A percentile compares a stretch with the other conserved stretches of the same genome.
Conservation (phyloP, 2,888 invertebrate genomes). For the Apotomis turbidana region DNA sequence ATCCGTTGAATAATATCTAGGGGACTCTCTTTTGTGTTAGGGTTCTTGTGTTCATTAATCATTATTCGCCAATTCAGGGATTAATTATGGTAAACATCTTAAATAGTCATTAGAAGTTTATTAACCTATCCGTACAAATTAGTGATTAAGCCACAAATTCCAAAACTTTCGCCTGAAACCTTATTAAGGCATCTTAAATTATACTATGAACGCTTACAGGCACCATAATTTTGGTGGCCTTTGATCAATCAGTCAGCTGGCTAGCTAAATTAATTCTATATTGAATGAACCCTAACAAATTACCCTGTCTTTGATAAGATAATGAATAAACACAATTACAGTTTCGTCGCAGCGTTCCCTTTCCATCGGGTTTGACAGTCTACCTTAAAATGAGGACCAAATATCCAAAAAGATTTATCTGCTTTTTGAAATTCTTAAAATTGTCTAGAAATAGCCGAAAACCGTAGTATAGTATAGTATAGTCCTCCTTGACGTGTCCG, state of each 20-base stretch:
- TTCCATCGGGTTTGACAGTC: constrained; percentile 29
- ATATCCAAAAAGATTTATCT: background rate
- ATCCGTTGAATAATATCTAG: too few relatives aligned
- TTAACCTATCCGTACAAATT: too few relatives aligned
- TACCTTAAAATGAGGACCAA: background rate
- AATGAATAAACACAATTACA: constrained; percentile 77
- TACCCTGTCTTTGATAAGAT: constrained; percentile 67
- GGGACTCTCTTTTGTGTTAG: too few relatives aligned
- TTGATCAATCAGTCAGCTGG: constrained; percentile 68
- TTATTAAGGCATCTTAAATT: constrained; percentile 58
- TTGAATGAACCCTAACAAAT: constrained; percentile 70
- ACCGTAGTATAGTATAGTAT: too few relatives aligned
- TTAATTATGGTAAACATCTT: too few relatives aligned
- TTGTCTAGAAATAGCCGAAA: too few relatives aligned
- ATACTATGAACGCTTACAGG: constrained; percentile 56
- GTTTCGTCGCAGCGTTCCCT: constrained; percentile 69
- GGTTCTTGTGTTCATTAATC: too few relatives aligned
- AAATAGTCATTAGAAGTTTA: too few relatives aligned
- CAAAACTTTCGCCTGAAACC: constrained; percentile 44
- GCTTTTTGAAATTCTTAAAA: too few relatives aligned
- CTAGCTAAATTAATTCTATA: constrained; percentile 68
- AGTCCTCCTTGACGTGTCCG: too few relatives aligned
- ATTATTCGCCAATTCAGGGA: too few relatives aligned
- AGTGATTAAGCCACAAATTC: background rate
- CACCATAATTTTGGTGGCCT: constrained; percentile 52